phyloP scores from a whole-genome alignment of 2,888 invertebrate genomes.

The Xanthia icteritia region DNA sequence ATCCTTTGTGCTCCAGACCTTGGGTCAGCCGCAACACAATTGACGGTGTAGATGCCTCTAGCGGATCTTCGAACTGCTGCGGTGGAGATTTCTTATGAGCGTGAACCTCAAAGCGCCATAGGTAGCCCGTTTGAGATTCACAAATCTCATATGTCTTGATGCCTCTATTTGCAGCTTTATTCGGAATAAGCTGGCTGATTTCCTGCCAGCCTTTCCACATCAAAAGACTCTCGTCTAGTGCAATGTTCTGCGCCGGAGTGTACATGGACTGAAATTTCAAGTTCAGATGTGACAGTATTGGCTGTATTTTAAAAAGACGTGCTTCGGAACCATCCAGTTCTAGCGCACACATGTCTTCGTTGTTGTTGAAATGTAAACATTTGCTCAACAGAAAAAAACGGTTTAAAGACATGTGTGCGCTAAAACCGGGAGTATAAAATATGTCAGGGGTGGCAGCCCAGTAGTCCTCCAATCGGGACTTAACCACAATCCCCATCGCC shows the following conservation, averaged over 20 bases:
- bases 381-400: background rate
- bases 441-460: background rate
- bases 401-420: background rate
- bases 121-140: constrained; percentile 63
- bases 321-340: background rate
- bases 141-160: constrained; percentile 56
- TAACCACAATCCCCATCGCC: constrained; percentile 15
- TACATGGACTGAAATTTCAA: background rate
- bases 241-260: background rate
- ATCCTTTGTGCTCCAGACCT: background rate
- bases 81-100: constrained; percentile 7
- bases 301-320: background rate
- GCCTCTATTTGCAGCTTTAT: background rate
- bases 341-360: background rate
- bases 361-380: background rate
- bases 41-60: constrained; percentile 40
- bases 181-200: background rate
- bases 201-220: background rate
- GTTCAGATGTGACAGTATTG: constrained; percentile 4
- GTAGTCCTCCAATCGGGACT: background rate
- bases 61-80: constrained; percentile 24
- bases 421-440: constrained; percentile 15
- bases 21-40: constrained; percentile 37
- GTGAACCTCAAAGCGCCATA: constrained; percentile 60
- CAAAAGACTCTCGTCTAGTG: background rate